These are phyloP conservation scores for Noctua comes DNA, from an alignment of 2,888 invertebrate genomes.

Conservation along the genomic window DNA sequence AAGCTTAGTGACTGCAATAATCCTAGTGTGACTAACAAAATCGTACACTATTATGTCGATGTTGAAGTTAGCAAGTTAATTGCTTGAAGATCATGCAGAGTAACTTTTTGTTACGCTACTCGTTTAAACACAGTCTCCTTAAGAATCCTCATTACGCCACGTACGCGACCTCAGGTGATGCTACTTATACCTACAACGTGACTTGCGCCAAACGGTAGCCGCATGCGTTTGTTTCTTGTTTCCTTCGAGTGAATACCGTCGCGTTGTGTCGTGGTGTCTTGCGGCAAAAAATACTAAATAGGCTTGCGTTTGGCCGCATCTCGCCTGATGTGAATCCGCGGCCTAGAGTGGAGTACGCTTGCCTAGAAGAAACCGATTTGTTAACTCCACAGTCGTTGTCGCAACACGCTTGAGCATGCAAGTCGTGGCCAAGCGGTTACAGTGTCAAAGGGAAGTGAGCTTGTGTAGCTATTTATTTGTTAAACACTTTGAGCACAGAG, in stretches of 20 bases:
- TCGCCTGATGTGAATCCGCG: not conserved
- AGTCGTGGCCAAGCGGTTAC: too few relatives aligned
- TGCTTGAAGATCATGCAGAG: not conserved
- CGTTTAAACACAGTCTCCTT: not conserved
- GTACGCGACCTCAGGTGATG: not conserved
- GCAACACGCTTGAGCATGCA: too few relatives aligned
- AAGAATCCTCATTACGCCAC: not conserved
- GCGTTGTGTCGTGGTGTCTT: not conserved
- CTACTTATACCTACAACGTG: not conserved
- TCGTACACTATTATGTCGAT: constrained; percentile 39
- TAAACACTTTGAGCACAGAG: too few relatives aligned
- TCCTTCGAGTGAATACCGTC: too few relatives aligned
- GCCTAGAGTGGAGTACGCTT: not conserved
- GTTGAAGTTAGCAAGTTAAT: constrained; percentile 27
- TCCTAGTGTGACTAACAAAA: constrained; percentile 52
- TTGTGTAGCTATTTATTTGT: too few relatives aligned
- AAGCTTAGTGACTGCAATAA: constrained; percentile 63
- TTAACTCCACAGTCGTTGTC: too few relatives aligned
- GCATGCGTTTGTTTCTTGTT: too few relatives aligned
- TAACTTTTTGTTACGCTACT: not conserved
- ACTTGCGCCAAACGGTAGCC: not conserved
- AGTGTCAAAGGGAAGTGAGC: too few relatives aligned
- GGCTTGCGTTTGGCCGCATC: not conserved
- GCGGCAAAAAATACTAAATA: not conserved
- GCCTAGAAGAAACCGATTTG: not conserved